Base-by-base conservation (phyloP, 2,888 invertebrate genomes). In the Sphaerophoria rueppellii region DNA sequence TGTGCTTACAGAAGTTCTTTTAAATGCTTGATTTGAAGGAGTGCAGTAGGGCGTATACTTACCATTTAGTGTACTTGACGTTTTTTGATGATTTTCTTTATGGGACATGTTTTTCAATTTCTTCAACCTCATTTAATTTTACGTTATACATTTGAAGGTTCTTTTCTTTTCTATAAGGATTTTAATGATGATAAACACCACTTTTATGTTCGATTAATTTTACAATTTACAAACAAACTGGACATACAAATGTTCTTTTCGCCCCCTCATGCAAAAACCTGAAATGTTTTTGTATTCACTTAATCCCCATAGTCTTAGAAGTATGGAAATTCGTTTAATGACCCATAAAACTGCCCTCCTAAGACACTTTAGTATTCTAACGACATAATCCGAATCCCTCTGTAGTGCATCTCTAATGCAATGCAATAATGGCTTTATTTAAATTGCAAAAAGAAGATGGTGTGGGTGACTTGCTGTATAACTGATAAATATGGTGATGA, bases 391-490 rank as follows among this genome's bases (percentile, higher is more conserved):
- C 63, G 24, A 24, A 24, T 24, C 48, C 24, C 16, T 16, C 48
- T 63, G 46, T 46, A 63, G 63, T 63, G 63, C 63, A 63, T 63
- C 48, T 63, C 63, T 34, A 63, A 63, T 63, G 48, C 7, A 63
- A 48, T 63, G 63, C 63, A 63, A 63, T 50, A 34, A 48, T 63
- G 63, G 63, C 48, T 63, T 63, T 35, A 63, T 63, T 48, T 35
- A 35, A 63, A 63, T 35, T 35, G 48, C 14, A 35, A 63, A 50
- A 35, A 40, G 7, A 3, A 50, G 9, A 9, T 7, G 11, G 12
- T 9, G 14, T 3, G n/a, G n/a, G 43, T 43, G n/a, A 46, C 14
- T 40, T 12, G 43, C 24, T 43, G 24, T 32, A 43, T 24, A 11
- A n/a, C n/a, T 24, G 60, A 48, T 48, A 61, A 43, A 61, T 48